These are phyloP conservation scores for Dicrurus megarhynchus DNA, from an alignment of 2,113 vertebrate species.

Conservation along the genomic window DNA sequence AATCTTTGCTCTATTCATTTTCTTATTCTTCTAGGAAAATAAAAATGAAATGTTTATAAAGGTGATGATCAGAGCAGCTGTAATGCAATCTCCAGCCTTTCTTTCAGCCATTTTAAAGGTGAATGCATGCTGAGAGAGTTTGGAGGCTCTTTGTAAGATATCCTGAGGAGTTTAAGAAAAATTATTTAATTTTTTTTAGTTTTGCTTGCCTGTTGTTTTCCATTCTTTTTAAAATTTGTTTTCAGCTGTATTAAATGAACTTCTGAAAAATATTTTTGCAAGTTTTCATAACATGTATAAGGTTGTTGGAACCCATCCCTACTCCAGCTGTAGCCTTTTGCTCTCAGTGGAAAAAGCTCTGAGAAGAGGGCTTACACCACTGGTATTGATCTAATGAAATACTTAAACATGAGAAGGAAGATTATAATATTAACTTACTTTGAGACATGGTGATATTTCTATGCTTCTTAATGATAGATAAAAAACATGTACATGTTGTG, in stretches of 20 bases:
- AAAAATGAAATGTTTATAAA: slow-evolving; percentile 61
- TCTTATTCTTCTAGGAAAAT: slow-evolving; percentile 61
- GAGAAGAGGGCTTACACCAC: background rate
- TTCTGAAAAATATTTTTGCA: background rate
- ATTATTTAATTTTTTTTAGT: background rate
- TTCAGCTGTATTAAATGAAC: background rate
- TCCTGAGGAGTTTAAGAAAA: background rate
- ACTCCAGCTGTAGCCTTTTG: background rate
- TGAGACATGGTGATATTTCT: background rate
- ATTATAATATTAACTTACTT: background rate
- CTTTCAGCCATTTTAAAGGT: background rate
- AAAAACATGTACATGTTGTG: background rate
- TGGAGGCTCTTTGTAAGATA: background rate
- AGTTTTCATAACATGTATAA: background rate
- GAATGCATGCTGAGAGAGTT: background rate
- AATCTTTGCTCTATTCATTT: slow-evolving; percentile 71
- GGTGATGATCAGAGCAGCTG: slow-evolving; percentile 22
- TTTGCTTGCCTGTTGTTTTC: background rate
- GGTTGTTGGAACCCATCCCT: background rate
- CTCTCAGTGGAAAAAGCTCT: background rate
- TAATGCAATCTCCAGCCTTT: background rate
- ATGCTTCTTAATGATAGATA: background rate
- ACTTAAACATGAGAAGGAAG: background rate
- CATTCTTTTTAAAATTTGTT: background rate
- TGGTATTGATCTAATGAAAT: background rate